Conservation (phyloP, 2,888 invertebrate genomes). For the Nomada goodeniana region DNA sequence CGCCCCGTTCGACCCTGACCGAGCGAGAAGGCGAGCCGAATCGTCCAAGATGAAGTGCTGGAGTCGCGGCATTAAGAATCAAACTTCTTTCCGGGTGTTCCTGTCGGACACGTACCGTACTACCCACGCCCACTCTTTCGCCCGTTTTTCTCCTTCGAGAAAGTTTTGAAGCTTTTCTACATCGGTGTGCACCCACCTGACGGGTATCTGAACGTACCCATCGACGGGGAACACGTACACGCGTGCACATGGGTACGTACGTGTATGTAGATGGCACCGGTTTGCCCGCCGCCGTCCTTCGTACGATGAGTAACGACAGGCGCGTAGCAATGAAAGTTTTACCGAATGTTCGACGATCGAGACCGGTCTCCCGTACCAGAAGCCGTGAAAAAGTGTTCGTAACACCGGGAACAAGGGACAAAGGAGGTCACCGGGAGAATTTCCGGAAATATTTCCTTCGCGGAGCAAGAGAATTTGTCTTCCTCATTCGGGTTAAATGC, state of each 20-base stretch:
- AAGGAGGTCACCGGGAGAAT: background rate
- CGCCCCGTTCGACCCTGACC: constrained; percentile 39
- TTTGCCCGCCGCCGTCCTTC: constrained; percentile 20
- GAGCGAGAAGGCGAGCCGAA: constrained; percentile 13
- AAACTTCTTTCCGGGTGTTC: constrained; percentile 60
- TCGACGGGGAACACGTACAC: background rate
- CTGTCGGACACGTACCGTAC: constrained; percentile 64
- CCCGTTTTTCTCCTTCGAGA: constrained; percentile 59
- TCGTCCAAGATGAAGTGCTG: constrained; percentile 66
- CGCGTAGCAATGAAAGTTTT: constrained; percentile 66
- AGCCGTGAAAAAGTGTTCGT: constrained; percentile 38
- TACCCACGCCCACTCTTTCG: constrained; percentile 28
- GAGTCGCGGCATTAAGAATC: constrained; percentile 65
- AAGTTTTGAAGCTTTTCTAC: constrained; percentile 59
- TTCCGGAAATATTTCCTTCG: constrained; percentile 16
- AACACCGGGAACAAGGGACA: constrained; percentile 15
- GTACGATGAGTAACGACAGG: constrained; percentile 65
- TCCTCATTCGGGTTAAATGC: constrained; percentile 15
- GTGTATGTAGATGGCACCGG: constrained; percentile 37
- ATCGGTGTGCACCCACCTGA: background rate
- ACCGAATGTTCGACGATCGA: constrained; percentile 62
- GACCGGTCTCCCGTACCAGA: constrained; percentile 38
- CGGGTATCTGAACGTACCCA: constrained; percentile 12
- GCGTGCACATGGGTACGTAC: background rate
- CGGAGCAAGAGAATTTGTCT: constrained; percentile 1